These are phyloP conservation scores for Ryuthela nishihirai DNA, from an alignment of 2,888 invertebrate species.

Conservation along the genomic window DNA sequence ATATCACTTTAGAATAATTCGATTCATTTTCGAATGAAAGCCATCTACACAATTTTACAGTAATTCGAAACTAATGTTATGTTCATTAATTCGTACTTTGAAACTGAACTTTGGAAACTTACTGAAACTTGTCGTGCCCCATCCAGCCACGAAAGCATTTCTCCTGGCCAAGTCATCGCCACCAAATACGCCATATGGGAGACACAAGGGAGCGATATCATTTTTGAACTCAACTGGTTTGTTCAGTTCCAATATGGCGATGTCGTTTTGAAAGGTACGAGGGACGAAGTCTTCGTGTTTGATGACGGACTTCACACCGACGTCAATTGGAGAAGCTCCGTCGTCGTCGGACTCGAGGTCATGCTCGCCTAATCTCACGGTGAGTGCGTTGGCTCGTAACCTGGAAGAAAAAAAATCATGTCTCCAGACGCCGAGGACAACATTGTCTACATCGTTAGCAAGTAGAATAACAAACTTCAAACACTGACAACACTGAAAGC, in stretches of 20 bases:
- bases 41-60: too few species aligned
- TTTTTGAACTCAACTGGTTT: conserved; percentile 7
- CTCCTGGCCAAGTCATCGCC: conserved; percentile 17
- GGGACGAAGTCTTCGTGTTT: conserved; percentile 6
- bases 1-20: too few species aligned
- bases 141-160: conserved; percentile 37
- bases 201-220: conserved; percentile 25
- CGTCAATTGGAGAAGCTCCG: conserved; percentile 18
- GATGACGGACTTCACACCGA: conserved; percentile 5
- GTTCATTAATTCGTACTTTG: too few species aligned
- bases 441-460: too few species aligned
- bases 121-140: conserved; percentile 35
- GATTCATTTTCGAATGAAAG: too few species aligned
- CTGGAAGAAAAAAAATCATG: conserved; percentile 15
- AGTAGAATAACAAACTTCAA: too few species aligned
- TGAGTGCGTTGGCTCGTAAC: conserved; percentile 10
- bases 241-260: conserved; percentile 20
- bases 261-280: conserved; percentile 32
- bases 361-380: conserved; percentile 26
- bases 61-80: too few species aligned
- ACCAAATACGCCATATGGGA: conserved; percentile 22
- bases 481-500: too few species aligned
- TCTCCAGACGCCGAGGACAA: too few species aligned
- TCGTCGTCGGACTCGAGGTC: conserved; percentile 16
- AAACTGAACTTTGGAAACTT: background rate